phyloP scores from a whole-genome alignment of 2,113 vertebrate genomes.

The mouse (Mus musculus) region GRCm39 chr11:10067001-10067500 shows the following conservation, averaged over 20 bases:
- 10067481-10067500: background rate
- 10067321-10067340: background rate
- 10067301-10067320: background rate
- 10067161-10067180: background rate
- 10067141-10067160: background rate
- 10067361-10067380: background rate
- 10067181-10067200: too few species aligned
- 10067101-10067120: background rate
- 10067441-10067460: background rate
- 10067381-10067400: background rate
- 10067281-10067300: background rate
- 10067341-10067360: background rate
- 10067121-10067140: background rate
- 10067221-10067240: background rate
- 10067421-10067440: background rate
- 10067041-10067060: background rate
- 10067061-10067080: background rate
- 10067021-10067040: background rate
- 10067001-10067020: background rate
- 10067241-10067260: background rate
- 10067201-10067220: background rate
- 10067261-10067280: rapidly evolving
- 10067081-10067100: background rate
- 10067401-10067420: rapidly evolving
- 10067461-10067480: background rate